Conservation (phyloP, 1,140 invertebrate species). For the Drosophila subobscura region DNA sequence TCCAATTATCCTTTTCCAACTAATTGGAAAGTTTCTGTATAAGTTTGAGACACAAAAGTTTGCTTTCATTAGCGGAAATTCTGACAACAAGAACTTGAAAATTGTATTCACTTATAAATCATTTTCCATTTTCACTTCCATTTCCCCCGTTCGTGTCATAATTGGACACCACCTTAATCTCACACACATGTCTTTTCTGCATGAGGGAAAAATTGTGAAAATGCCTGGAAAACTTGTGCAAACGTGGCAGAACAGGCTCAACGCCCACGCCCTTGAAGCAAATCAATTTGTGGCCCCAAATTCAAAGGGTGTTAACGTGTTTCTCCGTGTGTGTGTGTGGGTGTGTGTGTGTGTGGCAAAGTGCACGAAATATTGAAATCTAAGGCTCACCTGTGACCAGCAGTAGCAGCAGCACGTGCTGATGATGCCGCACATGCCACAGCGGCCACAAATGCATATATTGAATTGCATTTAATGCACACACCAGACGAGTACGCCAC, state of each 20-base stretch:
- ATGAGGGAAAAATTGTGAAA: constrained; percentile 50
- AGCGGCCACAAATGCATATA: constrained; percentile 24
- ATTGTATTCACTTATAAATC: no score
- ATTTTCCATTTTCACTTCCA: constrained; percentile 24
- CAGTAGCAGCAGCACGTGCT: constrained; percentile 13
- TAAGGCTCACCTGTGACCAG: constrained; percentile 20
- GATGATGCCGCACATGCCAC: constrained; percentile 23
- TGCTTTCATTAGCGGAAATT: no score
- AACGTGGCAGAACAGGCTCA: constrained; percentile 7
- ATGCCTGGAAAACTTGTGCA: constrained; percentile 36
- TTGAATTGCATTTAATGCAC: constrained; percentile 46
- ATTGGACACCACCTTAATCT: constrained; percentile 35
- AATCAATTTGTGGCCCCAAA: constrained; percentile 53
- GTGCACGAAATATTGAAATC: constrained; percentile 31
- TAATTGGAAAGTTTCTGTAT: constrained; percentile 25
- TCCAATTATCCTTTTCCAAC: constrained; percentile 19
- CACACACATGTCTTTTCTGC: constrained; percentile 43
- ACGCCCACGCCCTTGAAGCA: neutral
- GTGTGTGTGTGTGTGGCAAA: constrained; percentile 8
- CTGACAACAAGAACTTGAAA: no score
- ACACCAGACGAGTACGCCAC: neutral
- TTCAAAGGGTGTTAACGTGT: neutral
- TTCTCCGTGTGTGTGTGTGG: constrained; percentile 5
- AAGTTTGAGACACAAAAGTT: neutral
- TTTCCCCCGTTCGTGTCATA: constrained; percentile 29